Conservation (phyloP, 2,888 invertebrate species). For the Cerceris ruficornis region DNA sequence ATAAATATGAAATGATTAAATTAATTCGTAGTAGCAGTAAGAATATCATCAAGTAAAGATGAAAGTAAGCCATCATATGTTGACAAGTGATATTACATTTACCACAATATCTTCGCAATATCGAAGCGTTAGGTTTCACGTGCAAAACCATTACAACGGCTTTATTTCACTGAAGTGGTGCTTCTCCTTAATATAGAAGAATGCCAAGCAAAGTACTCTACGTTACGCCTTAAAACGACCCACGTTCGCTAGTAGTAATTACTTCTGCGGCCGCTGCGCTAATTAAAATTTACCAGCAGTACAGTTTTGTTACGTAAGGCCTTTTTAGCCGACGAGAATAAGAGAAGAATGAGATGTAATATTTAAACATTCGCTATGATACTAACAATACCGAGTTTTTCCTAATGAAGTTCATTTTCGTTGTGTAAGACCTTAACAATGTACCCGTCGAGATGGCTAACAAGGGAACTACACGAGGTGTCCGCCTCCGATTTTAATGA, state of each 20-base stretch:
- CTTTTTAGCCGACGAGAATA: background rate
- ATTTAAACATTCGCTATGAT: background rate
- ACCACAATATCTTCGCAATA: background rate
- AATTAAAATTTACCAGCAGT: slow-evolving; percentile 7
- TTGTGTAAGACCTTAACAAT: no score
- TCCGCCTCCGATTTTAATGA: no score
- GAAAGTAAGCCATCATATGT: no score
- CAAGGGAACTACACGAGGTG: no score
- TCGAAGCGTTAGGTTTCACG: background rate
- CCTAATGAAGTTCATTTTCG: background rate
- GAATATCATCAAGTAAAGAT: no score
- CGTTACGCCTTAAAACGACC: slow-evolving; percentile 4
- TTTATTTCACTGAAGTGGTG: background rate
- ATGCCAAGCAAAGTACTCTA: background rate
- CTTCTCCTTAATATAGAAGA: slow-evolving; percentile 5
- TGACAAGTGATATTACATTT: no score
- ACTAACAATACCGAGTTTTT: background rate
- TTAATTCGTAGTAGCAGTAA: no score
- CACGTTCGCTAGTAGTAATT: background rate
- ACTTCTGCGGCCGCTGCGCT: slow-evolving; percentile 3
- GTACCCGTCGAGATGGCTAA: no score
- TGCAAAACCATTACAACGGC: background rate
- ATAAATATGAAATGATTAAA: no score
- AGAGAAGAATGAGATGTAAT: background rate
- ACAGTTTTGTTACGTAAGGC: background rate